Evolutionary conservation across 2,888 invertebrate genomes (phyloP), one percentile per base, ranked within the genome.

Genomic region (Aspidiotus destructor): DNA sequence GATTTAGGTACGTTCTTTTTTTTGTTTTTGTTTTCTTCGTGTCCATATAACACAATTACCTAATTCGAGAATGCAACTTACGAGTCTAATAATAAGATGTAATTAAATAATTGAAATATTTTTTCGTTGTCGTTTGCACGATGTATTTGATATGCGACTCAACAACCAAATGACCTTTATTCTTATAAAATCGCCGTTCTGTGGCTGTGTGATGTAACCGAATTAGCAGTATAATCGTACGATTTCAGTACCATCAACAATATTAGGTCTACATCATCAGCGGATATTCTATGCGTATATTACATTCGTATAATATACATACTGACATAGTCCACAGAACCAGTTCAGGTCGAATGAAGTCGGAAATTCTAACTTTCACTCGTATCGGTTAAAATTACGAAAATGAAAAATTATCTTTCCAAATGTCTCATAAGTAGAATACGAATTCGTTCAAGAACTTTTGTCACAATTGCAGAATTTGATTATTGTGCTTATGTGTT

Each of bases 81-180:
- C 48, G 48, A 48, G 48, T 48, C 11, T 48, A 48, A 28, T 28
- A 28, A 48, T 48, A 48, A 48, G n/a, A n/a, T 48, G n/a, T 48
- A 48, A 48, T 48, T 48, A 48, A 48, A 48, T 48, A 48, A 48
- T n/a, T n/a, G 48, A 48, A 48, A 13, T 48, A 48, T n/a, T 48
- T 48, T 48, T 48, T 48, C 48, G n/a, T 48, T n/a, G 48, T 48
- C 10, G 11, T 48, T 13, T 6, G n/a, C 48, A 48, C 48, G 48
- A 48, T 6, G 48, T n/a, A 48, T 48, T 11, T 48, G 48, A 28
- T 28, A 28, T 6, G n/a, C 48, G 57, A 65, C 57, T 65, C 57
- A 42, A 65, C 64, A 57, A 65, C 64, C 55, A 44, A 65, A 57
- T 65, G 55, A 65, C 64, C 57, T 65, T 65, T 65, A 65, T 65